Percentiles rank a stretch among this genome's conserved stretches.
phyloP scores from a whole-genome alignment of 1,140 invertebrate genomes.

The Oryctes rhinoceros region DNA sequence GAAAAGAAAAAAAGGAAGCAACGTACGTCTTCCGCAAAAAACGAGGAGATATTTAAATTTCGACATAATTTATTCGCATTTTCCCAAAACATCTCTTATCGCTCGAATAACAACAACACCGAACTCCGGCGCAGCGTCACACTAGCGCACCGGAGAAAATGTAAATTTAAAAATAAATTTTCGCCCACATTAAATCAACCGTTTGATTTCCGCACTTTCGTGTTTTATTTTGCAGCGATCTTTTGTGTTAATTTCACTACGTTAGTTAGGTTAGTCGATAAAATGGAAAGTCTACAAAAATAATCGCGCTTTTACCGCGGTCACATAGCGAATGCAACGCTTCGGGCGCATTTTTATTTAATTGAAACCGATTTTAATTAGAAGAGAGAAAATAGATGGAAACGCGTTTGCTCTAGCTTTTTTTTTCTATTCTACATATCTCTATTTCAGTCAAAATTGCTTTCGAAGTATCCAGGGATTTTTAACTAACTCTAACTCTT shows the following conservation, averaged over 20 bases:
- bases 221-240: neutral
- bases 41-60: constrained; percentile 7
- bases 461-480: too few relatives aligned
- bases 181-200: neutral
- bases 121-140: neutral
- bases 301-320: neutral
- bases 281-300: neutral
- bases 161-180: constrained; percentile 8
- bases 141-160: neutral
- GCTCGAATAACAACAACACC: constrained; percentile 8
- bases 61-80: constrained; percentile 15
- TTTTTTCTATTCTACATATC: neutral
- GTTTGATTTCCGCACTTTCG: neutral
- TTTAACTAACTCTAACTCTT: too few relatives aligned
- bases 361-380: neutral
- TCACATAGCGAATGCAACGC: neutral
- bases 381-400: neutral
- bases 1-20: neutral
- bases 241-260: constrained; percentile 8
- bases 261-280: neutral
- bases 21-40: neutral
- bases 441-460: too few relatives aligned
- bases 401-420: too few relatives aligned
- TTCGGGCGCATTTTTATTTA: neutral
- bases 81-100: constrained; percentile 4